Evolutionary conservation across 2,888 invertebrate genomes (phyloP).

Genomic region (Drosophila kanekoi): DNA sequence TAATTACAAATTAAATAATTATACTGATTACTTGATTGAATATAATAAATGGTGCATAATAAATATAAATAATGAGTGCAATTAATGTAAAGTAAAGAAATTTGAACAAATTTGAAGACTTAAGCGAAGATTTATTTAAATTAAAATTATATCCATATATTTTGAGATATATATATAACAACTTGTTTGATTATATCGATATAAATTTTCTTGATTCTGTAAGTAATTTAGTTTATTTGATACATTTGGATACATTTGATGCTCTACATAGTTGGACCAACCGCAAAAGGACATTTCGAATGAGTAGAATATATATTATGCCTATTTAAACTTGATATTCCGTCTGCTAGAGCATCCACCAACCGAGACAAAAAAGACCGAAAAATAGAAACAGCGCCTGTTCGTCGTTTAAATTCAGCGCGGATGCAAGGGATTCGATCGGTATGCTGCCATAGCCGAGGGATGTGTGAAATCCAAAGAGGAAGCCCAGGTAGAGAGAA

Average conservation of each 20-base stretch:
- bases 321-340: slow-evolving; percentile 3
- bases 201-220: too few species aligned
- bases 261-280: not conserved
- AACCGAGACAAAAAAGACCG: slow-evolving; percentile 1
- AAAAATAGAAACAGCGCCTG: not conserved
- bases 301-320: not conserved
- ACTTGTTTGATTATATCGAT: too few species aligned
- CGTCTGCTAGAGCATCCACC: not conserved
- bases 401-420: slow-evolving; percentile 1
- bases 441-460: not conserved
- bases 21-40: slow-evolving; percentile 54
- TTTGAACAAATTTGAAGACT: slow-evolving; percentile 2
- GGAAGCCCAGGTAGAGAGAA: not conserved
- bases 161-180: slow-evolving; percentile 2
- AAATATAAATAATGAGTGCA: slow-evolving; percentile 5
- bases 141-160: slow-evolving; percentile 10
- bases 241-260: not conserved
- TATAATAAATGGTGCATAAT: slow-evolving; percentile 62
- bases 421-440: not conserved
- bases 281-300: not conserved
- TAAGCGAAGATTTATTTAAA: slow-evolving; percentile 10
- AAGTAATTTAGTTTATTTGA: not conserved
- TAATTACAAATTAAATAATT: slow-evolving; percentile 37
- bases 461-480: slow-evolving; percentile 3
- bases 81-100: slow-evolving; percentile 4